phyloP scores from a whole-genome alignment of 2,797 vertebrate species.

The Propithecus perrieri region DNA sequence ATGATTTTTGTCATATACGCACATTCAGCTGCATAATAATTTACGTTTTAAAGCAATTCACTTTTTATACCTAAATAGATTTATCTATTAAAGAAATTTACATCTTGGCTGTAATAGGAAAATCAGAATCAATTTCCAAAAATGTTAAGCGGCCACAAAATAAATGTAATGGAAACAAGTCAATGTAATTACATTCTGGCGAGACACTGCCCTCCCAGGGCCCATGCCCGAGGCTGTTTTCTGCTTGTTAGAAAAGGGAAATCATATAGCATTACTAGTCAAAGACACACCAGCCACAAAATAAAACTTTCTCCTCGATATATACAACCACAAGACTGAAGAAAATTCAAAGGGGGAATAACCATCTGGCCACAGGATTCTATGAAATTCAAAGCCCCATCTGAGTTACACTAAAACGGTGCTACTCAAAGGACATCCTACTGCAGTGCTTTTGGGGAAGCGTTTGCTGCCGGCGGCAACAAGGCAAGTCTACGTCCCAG shows the following conservation, averaged over 20 bases:
- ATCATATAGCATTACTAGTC: background rate
- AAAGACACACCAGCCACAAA: background rate
- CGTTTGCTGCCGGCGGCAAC: background rate
- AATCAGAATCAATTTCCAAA: constrained; percentile 2
- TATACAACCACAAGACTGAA: background rate
- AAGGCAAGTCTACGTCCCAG: background rate
- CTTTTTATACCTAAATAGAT: background rate
- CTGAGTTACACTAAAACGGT: background rate
- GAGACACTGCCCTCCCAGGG: background rate
- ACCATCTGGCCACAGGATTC: background rate
- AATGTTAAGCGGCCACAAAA: background rate
- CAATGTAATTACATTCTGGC: background rate
- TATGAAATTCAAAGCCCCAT: background rate
- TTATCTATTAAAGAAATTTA: background rate
- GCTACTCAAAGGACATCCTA: background rate
- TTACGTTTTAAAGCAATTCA: background rate
- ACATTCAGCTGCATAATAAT: background rate
- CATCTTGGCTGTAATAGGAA: background rate
- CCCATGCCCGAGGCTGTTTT: background rate
- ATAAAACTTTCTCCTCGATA: background rate
- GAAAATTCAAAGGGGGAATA: background rate
- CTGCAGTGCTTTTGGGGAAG: background rate
- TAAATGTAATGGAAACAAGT: background rate
- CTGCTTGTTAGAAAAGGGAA: background rate
- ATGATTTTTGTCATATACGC: background rate